phyloP scores from a whole-genome alignment of 2,888 invertebrate species.

The Zele albiditarsus region DNA sequence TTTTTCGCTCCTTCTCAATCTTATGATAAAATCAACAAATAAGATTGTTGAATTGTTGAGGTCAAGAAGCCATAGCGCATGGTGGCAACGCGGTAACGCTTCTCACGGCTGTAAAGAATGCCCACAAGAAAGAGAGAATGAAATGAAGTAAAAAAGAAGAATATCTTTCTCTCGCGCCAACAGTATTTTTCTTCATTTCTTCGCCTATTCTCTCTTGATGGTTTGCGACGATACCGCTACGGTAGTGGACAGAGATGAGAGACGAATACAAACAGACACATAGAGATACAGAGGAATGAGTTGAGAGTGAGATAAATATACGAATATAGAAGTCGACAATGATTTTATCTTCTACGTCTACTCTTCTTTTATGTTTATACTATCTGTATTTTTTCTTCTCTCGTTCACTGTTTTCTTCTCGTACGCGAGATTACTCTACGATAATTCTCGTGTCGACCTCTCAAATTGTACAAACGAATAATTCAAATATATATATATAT shows the following conservation, averaged over 20 bases:
- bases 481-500: constrained; percentile 20
- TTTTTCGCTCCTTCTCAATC: neutral
- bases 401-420: constrained; percentile 45
- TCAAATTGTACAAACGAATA: constrained; percentile 35
- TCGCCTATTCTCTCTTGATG: constrained; percentile 23
- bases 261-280: constrained; percentile 32
- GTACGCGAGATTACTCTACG: constrained; percentile 39
- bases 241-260: constrained; percentile 25
- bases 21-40: constrained; percentile 14
- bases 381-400: constrained; percentile 15
- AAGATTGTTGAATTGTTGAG: constrained; percentile 11
- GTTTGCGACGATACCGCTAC: constrained; percentile 31
- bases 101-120: constrained; percentile 39
- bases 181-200: constrained; percentile 11
- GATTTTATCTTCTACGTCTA: constrained; percentile 30
- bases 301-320: neutral
- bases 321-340: constrained; percentile 30
- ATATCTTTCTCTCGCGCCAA: constrained; percentile 19
- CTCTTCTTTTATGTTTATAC: neutral
- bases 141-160: constrained; percentile 37
- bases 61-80: constrained; percentile 26
- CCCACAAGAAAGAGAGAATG: constrained; percentile 14
- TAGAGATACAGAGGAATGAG: constrained; percentile 10
- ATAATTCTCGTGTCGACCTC: constrained; percentile 28
- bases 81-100: constrained; percentile 30